Base-by-base conservation (phyloP, 2,888 invertebrate species). In the Drosophila austrosaltans region DNA sequence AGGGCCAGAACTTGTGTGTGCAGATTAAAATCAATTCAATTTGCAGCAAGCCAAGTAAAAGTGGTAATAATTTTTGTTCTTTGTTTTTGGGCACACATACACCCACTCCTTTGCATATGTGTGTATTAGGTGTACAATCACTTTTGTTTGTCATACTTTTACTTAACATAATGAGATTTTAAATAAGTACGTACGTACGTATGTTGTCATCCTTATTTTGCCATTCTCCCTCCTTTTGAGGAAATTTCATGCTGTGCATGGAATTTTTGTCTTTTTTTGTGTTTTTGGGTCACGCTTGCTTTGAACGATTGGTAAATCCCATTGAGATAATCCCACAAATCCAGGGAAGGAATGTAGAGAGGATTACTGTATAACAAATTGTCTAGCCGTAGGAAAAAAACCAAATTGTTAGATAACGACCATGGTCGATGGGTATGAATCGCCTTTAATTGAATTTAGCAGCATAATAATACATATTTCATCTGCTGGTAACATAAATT, bases 11-110 rank as follows among this genome's bases (percentile, higher is more conserved):
- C 22, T 48, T 64, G 25, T 32, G 25, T 20, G 39, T 58, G 72
- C 65, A 86, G 88, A 88, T 88, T 86, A 85, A 85, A 85, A 85
- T 88, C 88, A 88, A 88, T 85, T 85, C 89, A 88, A 88, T 88
- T 85, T 88, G 88, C 81, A 74, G 76, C 73, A 76, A 72, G 76
- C 82, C 75, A 78, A 83, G 81, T 79, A 76, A 78, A 86, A 88
- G 81, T 86, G 87, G 88, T 81, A 81, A 83, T 86, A 84, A 83
- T 77, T 83, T 77, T 72, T 63, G 67, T 65, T 76, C 78, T 87
- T 82, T 87, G 78, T 82, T 82, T 76, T 77, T 64, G 53, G 54
- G 12, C 42, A 28, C 30, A 40, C 12, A 48, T 10, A 60, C 32
- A 22, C 62, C 25, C 39, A 54, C 44, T 22, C 53, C 20, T 54